Conservation (phyloP, 1,140 invertebrate species). For the Diorhabda elongata region DNA sequence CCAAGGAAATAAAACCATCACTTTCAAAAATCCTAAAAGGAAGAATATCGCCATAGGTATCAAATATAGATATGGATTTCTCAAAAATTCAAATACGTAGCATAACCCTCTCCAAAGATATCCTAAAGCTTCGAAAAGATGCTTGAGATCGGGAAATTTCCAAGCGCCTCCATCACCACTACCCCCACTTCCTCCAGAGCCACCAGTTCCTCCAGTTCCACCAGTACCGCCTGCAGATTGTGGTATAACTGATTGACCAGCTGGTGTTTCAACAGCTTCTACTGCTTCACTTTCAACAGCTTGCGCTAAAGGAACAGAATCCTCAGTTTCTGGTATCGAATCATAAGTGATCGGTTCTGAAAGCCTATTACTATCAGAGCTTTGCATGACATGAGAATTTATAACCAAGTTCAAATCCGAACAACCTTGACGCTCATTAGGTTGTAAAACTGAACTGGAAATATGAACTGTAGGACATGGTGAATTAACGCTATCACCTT, state of each 20-base stretch:
- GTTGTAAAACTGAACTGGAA: slow-evolving; percentile 33
- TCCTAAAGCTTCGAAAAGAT: slow-evolving; percentile 36
- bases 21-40: slow-evolving; percentile 31
- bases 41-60: slow-evolving; percentile 38
- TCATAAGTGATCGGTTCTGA: slow-evolving; percentile 33
- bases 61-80: slow-evolving; percentile 40
- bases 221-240: slow-evolving; percentile 44
- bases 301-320: slow-evolving; percentile 20
- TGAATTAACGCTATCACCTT: slow-evolving; percentile 18
- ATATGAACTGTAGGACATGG: slow-evolving; percentile 40
- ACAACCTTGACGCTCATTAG: slow-evolving; percentile 38
- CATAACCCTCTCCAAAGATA: slow-evolving; percentile 29
- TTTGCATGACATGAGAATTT: slow-evolving; percentile 42
- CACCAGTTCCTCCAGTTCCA: slow-evolving; percentile 40
- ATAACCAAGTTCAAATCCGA: slow-evolving; percentile 44
- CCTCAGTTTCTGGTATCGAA: slow-evolving; percentile 5
- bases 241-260: slow-evolving; percentile 15
- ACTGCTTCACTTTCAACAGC: slow-evolving; percentile 13
- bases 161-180: slow-evolving; percentile 44
- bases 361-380: slow-evolving; percentile 22
- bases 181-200: slow-evolving; percentile 43
- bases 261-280: slow-evolving; percentile 12
- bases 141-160: slow-evolving; percentile 39
- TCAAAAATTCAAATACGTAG: slow-evolving; percentile 31
- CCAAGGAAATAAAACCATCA: slow-evolving; percentile 44